Evolutionary conservation across 37 sponge, comb jelly and placozoan species (phyloP), one percentile per base, ranked within the genome.

Genomic region (Halisarca cf. caerulea): DNA sequence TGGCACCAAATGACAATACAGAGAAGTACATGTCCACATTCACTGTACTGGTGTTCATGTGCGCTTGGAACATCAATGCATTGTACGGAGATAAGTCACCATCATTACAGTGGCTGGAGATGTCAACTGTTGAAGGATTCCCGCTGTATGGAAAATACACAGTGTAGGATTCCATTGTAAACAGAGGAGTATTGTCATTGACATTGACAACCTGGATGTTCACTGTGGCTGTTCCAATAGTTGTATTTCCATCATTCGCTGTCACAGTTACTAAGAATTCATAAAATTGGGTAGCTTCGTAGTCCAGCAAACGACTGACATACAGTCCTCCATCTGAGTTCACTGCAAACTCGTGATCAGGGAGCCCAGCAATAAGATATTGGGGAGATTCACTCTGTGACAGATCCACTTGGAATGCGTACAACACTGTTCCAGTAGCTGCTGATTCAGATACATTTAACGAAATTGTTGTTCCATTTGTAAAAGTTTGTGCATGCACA

Each of bases 251-350:
- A 40, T 83, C 70, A 18, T 39, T 38, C 21, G 83, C 83, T n/a
- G n/a, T n/a, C n/a, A n/a, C n/a, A 2, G 21, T 35, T n/a, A 83
- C 41, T 2, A 41, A 0, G 15, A 83, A 30, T 30, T 32, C 39
- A 37, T 83, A 83, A 2, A 35, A 21, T 14, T 74, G 14, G 2
- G 1, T 25, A 17, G 21, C 6, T n/a, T 83, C 83, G 8, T 66
- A 64, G 62, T 83, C 68, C 45, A 83, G 37, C 34, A 71, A 41
- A 28, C 83, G 6, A 51, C 71, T 37, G 6, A 81, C 59, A 9
- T 51, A 34, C 2, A 93, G 28, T 40, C 80, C 39, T 23, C 94
- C 94, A 1, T 84, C 85, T 0, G 44, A 33, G 7, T 77, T 86
- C 0, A 90, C 45, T 5, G 73, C 51, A 44, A 92, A 93, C 24